Base-by-base conservation (phyloP, 2,797 vertebrate species). In the Sebastes minor region DNA sequence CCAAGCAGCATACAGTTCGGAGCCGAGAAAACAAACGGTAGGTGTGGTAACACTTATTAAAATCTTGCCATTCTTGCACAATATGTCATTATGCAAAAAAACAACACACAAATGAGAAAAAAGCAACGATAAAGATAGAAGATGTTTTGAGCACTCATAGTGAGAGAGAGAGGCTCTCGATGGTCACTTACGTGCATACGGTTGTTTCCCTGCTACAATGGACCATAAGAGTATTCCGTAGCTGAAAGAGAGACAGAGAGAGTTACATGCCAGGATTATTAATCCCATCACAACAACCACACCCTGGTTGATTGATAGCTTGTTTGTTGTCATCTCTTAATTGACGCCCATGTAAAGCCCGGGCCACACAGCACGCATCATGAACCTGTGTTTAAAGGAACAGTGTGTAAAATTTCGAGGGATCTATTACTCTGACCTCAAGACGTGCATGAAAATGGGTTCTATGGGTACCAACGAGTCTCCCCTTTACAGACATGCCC, bases 221-320 rank as follows among this genome's bases (percentile, higher is more conserved):
- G 95, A 95, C 94, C 95, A 96, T 74, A 96, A 72, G 46, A 96
- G 90, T 5, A 96, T 88, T 0, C 92, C 94, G 13, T 90, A 96
- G 71, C 96, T 96, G 83, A 57, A 86, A 91, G 16, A 89, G 14
- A 83, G 7, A 59, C 6, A 52, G 12, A 82, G 33, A 84, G 32
- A 59, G 28, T 35, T 6, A 42, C 27, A 74, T 18, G 8, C 12
- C 20, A 63, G 12, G 12, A 18, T 49, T 4, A 73, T 1, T 20
- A 27, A 6, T 22, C 5, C 14, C 11, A 6, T 32, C 25, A 13
- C 30, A 46, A 23, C 25, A 56, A 2, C 2, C 10, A 56, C 28
- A 52, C n/a, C 6, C 30, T 16, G 22, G 7, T 52, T 52, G 49
- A 52, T n/a, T 52, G 18, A 52, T 42, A 6, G 38, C 42, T 52